Evolutionary conservation across 2,797 vertebrate genomes (phyloP), one percentile per base, ranked within the genome.

Genomic region (Perdix hodgsoniae): DNA sequence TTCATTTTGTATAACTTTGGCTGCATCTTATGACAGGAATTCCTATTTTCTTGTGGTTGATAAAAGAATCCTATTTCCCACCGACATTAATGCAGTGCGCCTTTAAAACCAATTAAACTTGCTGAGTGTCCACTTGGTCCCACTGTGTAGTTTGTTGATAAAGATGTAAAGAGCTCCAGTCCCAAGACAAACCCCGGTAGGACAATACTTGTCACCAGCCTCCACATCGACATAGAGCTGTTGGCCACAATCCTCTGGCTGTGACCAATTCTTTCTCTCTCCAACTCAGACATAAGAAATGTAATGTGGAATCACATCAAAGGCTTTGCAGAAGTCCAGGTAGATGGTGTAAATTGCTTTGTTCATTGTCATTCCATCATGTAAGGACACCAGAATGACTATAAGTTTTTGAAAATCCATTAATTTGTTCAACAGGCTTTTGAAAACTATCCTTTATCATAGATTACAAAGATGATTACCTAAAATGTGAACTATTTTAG

Each of bases 391-490:
- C 31, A n/a, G 45, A 90, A 81, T 4, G 10, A 50, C 84, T 65
- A 6, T 49, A 90, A 86, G 61, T 89, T 96, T 96, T 90, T 97
- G 88, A 94, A 76, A 77, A 94, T 86, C 42, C 67, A 93, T 97
- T 93, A 33, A 79, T 88, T 96, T 95, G 54, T 93, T 96, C 91
- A 95, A 71, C 73, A 93, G 83, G 64, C 39, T 95, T 91, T 79
- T 93, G 96, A 90, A 96, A 96, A 95, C 85, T 88, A n/a, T 91
- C 76, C 45, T 82, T 94, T 64, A 79, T 94, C 47, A 90, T 59
- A 91, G 90, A 87, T 95, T 95, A 94, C 44, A 37, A 60, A 91
- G 56, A 65, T 86, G 82, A 74, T 23, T 69, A 72, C 50, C 65
- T 92, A 88, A 96, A 93, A 16, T 60, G 54, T 60, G 61, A 90